These are phyloP conservation scores for Loriculus beryllinus DNA, from an alignment of 2,797 vertebrate species.

Conservation along the genomic window DNA sequence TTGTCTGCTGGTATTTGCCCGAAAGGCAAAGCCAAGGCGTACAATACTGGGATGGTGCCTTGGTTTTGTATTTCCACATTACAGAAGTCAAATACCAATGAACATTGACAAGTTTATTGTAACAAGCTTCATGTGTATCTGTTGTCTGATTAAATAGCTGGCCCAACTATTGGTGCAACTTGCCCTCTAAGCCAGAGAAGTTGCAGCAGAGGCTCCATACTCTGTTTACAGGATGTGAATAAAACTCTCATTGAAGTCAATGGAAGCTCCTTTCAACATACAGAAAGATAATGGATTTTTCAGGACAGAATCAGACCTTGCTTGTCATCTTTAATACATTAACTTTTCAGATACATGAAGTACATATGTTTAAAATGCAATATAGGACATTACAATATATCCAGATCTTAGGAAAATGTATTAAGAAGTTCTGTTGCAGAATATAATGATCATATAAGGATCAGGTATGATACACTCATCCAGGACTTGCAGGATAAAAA, in stretches of 20 bases:
- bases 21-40: neutral
- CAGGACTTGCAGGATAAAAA: neutral
- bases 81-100: neutral
- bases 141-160: neutral
- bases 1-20: neutral
- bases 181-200: neutral
- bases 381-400: conserved; percentile 63
- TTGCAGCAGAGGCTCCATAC: neutral
- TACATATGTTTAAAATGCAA: neutral
- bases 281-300: neutral
- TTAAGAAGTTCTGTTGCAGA: conserved; percentile 63
- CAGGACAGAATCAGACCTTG: conserved; percentile 3
- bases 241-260: neutral
- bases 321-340: conserved; percentile 9
- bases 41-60: rapidly evolving
- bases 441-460: conserved; percentile 28
- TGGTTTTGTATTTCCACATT: neutral
- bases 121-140: neutral
- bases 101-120: neutral
- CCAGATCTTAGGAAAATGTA: conserved; percentile 32
- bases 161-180: neutral
- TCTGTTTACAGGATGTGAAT: neutral
- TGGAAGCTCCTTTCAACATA: neutral
- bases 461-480: neutral
- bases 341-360: conserved; percentile 31